Evolutionary conservation across 2,113 vertebrate genomes (phyloP).

Genomic region (Todiramphus chloris): DNA sequence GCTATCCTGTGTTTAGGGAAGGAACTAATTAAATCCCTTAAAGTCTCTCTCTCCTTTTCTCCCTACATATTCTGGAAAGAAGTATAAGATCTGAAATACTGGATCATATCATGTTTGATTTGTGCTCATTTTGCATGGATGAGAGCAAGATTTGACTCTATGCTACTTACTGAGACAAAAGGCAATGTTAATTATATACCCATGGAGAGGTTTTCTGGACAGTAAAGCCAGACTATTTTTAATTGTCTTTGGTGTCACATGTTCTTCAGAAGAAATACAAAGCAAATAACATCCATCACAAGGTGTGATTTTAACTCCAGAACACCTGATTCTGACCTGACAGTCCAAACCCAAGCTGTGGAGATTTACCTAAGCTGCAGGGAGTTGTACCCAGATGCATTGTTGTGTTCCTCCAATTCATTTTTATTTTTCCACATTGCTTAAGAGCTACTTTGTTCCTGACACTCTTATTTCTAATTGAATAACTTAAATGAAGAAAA

Average conservation of each 20-base stretch:
- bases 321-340: neutral
- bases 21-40: neutral
- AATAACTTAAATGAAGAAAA: neutral
- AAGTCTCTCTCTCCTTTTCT: neutral
- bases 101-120: fast-evolving
- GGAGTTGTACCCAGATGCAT: neutral
- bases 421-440: neutral
- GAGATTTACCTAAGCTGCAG: neutral
- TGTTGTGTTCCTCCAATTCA: neutral
- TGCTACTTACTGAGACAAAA: neutral
- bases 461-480: neutral
- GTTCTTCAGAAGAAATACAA: neutral
- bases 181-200: neutral
- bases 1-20: neutral
- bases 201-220: neutral
- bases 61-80: neutral
- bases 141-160: neutral
- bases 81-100: neutral
- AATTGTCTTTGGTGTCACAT: neutral
- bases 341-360: neutral
- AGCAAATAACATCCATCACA: neutral
- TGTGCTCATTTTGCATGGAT: fast-evolving
- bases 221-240: neutral
- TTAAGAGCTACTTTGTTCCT: neutral
- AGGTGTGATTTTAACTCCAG: neutral